A percentile compares a stretch with the other conserved stretches of the same genome.
Evolutionary conservation across 2,797 vertebrate genomes (phyloP).

Genomic region (Fistularia commersonii): DNA sequence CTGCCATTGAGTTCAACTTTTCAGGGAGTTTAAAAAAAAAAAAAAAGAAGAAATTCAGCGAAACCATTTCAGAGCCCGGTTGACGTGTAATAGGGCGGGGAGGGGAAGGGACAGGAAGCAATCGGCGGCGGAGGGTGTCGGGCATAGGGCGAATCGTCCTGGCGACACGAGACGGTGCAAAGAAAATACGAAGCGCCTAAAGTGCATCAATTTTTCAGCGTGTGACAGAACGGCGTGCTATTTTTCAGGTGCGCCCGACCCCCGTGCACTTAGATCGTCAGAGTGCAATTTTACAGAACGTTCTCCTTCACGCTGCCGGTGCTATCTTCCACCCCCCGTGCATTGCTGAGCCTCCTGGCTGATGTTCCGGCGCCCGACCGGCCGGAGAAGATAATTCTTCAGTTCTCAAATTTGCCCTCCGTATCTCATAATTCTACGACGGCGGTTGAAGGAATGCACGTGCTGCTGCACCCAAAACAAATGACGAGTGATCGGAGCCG

Average conservation of each 20-base stretch:
- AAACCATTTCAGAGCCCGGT: constrained; percentile 18
- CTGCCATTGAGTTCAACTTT: constrained; percentile 43
- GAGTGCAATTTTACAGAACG: constrained; percentile 54
- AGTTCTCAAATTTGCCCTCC: no score
- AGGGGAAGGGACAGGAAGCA: constrained; percentile 18
- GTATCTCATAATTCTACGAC: no score
- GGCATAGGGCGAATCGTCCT: constrained; percentile 30
- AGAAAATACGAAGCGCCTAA: constrained; percentile 49
- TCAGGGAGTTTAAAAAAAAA: constrained; percentile 21
- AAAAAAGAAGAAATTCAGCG: constrained; percentile 11
- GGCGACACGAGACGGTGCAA: constrained; percentile 23
- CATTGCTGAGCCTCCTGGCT: constrained; percentile 15
- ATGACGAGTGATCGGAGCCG: no score
- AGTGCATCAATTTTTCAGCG: constrained; percentile 63
- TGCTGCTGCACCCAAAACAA: no score
- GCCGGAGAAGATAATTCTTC: not conserved
- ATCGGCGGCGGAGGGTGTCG: constrained; percentile 24
- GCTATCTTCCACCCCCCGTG: not conserved
- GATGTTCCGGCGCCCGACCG: not conserved
- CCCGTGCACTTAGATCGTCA: constrained; percentile 65
- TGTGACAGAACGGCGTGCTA: constrained; percentile 1
- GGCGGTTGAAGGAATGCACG: no score
- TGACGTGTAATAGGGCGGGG: constrained; percentile 28
- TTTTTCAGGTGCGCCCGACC: constrained; percentile 31
- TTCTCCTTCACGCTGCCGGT: constrained; percentile 34